Percentiles rank a stretch among this genome's conserved stretches.
These are phyloP conservation scores for Heliconius nattereri DNA, from an alignment of 1,140 invertebrate genomes.

Conservation along the genomic window DNA sequence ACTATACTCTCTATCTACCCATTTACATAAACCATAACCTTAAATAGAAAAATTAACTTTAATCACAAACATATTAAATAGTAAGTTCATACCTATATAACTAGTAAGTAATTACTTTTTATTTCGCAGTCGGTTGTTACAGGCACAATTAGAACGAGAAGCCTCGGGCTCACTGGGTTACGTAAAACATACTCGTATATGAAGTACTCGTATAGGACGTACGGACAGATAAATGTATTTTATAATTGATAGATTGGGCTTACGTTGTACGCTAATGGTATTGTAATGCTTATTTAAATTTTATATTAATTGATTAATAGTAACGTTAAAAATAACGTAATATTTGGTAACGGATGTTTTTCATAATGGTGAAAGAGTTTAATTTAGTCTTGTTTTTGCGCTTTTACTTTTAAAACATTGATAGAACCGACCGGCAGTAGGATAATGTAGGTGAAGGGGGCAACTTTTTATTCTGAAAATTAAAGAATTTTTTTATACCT, in stretches of 20 bases:
- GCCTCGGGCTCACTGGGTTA: neutral
- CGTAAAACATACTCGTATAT: neutral
- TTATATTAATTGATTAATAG: neutral
- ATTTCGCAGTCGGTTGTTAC: conserved; percentile 7
- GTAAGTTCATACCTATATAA: neutral
- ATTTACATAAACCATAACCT: too few species aligned
- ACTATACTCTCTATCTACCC: too few species aligned
- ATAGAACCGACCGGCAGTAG: too few species aligned
- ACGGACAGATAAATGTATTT: neutral
- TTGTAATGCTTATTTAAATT: neutral
- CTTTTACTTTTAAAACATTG: too few species aligned
- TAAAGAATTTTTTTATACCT: too few species aligned
- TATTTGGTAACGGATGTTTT: too few species aligned
- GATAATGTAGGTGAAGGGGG: too few species aligned
- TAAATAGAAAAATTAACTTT: too few species aligned
- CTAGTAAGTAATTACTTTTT: conserved; percentile 6
- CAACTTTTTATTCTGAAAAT: too few species aligned
- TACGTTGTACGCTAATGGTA: neutral
- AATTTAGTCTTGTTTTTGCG: too few species aligned
- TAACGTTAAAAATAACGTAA: neutral
- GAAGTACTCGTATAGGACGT: neutral
- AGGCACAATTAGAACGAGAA: conserved; percentile 8
- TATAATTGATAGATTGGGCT: neutral
- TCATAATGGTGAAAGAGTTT: too few species aligned
- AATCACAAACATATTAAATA: too few species aligned